Percentiles rank a stretch among this genome's conserved stretches.
phyloP scores from a whole-genome alignment of 2,797 vertebrate species.

The Cetoscarus ocellatus region DNA sequence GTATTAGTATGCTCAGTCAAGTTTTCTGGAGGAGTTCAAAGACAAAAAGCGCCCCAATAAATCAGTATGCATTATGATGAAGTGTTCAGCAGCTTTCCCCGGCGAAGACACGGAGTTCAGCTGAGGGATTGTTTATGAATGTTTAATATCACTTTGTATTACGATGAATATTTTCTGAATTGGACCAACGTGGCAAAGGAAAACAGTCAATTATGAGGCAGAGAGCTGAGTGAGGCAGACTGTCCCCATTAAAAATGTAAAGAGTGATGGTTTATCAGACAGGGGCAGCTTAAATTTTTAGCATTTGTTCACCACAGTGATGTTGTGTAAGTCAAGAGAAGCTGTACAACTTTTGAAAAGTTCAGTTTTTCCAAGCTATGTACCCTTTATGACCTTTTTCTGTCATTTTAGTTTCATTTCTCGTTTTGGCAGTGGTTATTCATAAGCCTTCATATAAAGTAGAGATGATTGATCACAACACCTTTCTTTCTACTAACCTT shows the following conservation, averaged over 20 bases:
- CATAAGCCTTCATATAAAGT: too few species aligned
- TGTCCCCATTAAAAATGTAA: constrained; percentile 18
- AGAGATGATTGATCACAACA: too few species aligned
- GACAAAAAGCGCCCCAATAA: constrained; percentile 68
- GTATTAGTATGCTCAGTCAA: constrained; percentile 69
- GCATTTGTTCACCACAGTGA: constrained; percentile 2
- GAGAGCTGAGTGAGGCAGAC: constrained; percentile 9
- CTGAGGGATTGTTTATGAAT: constrained; percentile 69
- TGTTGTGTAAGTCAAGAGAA: not conserved
- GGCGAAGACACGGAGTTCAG: constrained; percentile 51
- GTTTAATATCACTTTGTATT: constrained; percentile 70
- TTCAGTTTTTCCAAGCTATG: constrained; percentile 13
- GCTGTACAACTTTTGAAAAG: constrained; percentile 14
- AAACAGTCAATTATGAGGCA: constrained; percentile 39
- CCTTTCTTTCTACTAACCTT: too few species aligned
- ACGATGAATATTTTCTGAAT: constrained; percentile 59
- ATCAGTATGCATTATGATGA: constrained; percentile 66
- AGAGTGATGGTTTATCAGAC: constrained; percentile 8
- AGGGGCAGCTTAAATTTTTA: constrained; percentile 18
- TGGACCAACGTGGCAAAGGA: constrained; percentile 27
- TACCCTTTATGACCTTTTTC: constrained; percentile 15
- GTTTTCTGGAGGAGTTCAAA: constrained; percentile 70
- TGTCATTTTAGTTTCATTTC: too few species aligned
- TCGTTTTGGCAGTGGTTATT: too few species aligned
- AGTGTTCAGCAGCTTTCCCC: constrained; percentile 29